Evolutionary conservation across 2,888 invertebrate genomes (phyloP).

Genomic region (Hydrotaea cyrtoneurina): DNA sequence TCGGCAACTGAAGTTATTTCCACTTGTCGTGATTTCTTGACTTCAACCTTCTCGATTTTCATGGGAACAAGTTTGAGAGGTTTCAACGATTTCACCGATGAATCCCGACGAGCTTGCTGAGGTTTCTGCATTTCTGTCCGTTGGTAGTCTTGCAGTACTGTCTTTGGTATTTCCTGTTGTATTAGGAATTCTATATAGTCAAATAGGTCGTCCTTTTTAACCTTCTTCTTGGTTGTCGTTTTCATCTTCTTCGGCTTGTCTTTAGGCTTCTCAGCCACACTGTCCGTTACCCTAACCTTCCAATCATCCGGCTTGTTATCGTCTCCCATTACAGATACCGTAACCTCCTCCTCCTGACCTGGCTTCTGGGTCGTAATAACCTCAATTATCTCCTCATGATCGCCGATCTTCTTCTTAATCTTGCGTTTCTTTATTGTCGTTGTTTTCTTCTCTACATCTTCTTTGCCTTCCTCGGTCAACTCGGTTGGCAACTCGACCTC

Average conservation of each 20-base stretch:
- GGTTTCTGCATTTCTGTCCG: constrained; percentile 78
- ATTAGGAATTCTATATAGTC: constrained; percentile 80
- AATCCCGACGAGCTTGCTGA: constrained; percentile 76
- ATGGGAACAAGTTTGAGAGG: constrained; percentile 81
- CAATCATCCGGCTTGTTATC: constrained; percentile 58
- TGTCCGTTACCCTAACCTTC: constrained; percentile 69
- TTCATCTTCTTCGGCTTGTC: constrained; percentile 72
- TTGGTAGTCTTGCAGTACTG: constrained; percentile 79
- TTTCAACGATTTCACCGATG: constrained; percentile 70
- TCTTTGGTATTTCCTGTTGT: constrained; percentile 80
- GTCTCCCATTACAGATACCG: constrained; percentile 70
- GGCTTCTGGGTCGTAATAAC: constrained; percentile 73
- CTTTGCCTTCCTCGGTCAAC: constrained; percentile 68
- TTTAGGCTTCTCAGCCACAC: constrained; percentile 68
- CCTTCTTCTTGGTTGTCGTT: constrained; percentile 74
- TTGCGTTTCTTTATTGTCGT: constrained; percentile 74
- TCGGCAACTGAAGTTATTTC: constrained; percentile 83
- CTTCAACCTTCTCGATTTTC: constrained; percentile 84
- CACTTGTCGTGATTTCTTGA: constrained; percentile 83
- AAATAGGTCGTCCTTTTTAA: constrained; percentile 78
- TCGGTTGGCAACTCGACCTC: constrained; percentile 68
- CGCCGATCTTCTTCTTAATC: constrained; percentile 74
- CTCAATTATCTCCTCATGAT: constrained; percentile 74
- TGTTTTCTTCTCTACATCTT: constrained; percentile 69
- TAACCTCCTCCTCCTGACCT: constrained; percentile 74